Base-by-base conservation (phyloP, 1,140 invertebrate species). In the Drosophila lacteicornis region DNA sequence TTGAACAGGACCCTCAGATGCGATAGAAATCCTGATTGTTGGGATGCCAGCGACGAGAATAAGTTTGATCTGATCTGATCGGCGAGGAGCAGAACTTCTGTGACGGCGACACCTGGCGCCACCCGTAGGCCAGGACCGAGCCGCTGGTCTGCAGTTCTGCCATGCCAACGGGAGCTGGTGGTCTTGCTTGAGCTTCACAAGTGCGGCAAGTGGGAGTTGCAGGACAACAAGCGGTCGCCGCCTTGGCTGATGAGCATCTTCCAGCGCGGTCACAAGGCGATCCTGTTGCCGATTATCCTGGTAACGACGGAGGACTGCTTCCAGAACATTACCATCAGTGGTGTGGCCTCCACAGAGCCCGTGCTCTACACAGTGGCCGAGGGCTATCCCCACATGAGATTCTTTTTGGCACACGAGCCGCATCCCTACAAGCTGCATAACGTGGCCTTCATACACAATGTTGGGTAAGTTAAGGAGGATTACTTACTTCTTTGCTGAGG, bases 241-340 rank as follows among this genome's bases (percentile, higher is more conserved):
- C 85, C 75, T 0, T 83, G 85, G 85, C n/a, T 57, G 27, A 68
- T 79, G 3, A 86, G 59, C 43, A 36, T 83, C 5, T 83, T 84
- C 9, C 30, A 36, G 38, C 58, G 70, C 0, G 11, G 13, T 4
- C 12, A 1, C 15, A 15, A 59, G 3, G 43, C 38, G 2, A 80
- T 70, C 47, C 5, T 83, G 3, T 76, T 69, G 1, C 45, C 71
- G 0, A 70, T 65, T 33, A 13, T 80, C 13, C 55, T 85, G 5
- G 7, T 85, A 2, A 50, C 82, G 6, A 40, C 61, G 1, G 5
- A 2, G 1, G 3, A 36, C 1, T 63, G 47, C 27, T 58, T 77
- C 25, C 5, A 13, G 0, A n/a, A 57, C 0, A 40, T 5, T 0
- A 6, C 36, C 9, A 51, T 56, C 11, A 33, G 4, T 1, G 42